These are phyloP conservation scores for Nipponia nippon DNA, from an alignment of 2,113 vertebrate genomes.

Conservation along the genomic window DNA sequence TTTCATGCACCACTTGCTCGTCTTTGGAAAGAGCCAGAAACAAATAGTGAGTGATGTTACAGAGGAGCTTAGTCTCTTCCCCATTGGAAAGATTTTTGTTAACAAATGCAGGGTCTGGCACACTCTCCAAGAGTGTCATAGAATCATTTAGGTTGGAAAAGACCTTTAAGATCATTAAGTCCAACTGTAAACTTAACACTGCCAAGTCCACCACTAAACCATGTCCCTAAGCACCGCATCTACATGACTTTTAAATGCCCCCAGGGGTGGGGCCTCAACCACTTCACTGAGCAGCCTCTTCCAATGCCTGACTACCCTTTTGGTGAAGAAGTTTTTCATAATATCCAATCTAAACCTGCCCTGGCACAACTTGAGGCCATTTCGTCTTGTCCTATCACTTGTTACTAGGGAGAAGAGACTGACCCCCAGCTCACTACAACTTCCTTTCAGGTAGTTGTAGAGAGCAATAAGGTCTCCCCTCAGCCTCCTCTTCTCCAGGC, in stretches of 20 bases:
- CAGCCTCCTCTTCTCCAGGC: not conserved
- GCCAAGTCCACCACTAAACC: not conserved
- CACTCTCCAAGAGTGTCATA: not conserved
- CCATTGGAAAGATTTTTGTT: not conserved
- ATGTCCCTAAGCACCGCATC: fast-evolving
- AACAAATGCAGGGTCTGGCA: not conserved
- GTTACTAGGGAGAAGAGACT: not conserved
- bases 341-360: not conserved
- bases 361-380: not conserved
- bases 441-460: not conserved
- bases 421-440: not conserved
- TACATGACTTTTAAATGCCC: not conserved
- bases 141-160: not conserved
- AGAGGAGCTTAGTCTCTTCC: not conserved
- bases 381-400: not conserved
- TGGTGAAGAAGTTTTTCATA: not conserved
- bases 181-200: not conserved
- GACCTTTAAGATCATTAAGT: not conserved
- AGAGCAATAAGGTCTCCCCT: not conserved
- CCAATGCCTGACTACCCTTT: not conserved
- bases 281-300: not conserved
- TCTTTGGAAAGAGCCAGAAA: not conserved
- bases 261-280: not conserved
- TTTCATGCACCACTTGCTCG: not conserved
- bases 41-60: not conserved